These are phyloP conservation scores for Enteromius paludinosus DNA, from an alignment of 2,797 vertebrate genomes.

Conservation along the genomic window DNA sequence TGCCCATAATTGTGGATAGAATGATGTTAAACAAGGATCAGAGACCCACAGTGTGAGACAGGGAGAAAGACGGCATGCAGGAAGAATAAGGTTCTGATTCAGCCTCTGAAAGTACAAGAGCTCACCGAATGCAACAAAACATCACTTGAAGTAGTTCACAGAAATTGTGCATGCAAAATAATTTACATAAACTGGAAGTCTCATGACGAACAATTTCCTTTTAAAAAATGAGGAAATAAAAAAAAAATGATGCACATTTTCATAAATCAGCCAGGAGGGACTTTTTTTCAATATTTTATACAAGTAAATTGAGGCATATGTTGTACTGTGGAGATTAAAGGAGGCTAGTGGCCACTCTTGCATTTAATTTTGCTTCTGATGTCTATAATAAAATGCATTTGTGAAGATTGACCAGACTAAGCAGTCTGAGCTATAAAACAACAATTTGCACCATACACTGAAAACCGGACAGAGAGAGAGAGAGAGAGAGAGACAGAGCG, in stretches of 20 bases:
- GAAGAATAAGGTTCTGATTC: background rate
- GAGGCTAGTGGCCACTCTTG: background rate
- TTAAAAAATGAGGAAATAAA: background rate
- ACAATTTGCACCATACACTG: background rate
- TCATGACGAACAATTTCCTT: background rate
- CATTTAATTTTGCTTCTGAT: background rate
- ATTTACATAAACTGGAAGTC: background rate
- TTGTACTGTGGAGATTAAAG: background rate
- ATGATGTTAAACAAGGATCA: background rate
- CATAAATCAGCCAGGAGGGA: background rate
- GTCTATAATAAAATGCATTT: background rate
- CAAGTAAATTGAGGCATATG: background rate
- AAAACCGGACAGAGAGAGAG: background rate
- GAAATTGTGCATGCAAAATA: background rate
- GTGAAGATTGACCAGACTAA: background rate
- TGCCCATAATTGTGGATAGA: background rate
- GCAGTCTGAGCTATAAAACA: background rate
- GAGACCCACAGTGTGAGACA: background rate
- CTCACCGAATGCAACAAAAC: background rate
- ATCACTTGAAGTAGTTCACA: background rate
- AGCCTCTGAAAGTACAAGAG: background rate
- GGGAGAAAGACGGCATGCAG: background rate
- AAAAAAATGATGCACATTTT: no score
- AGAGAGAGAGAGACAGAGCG: background rate
- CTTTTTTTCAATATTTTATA: background rate